A percentile compares a stretch with the other conserved stretches of the same genome.
Evolutionary conservation across 2,888 invertebrate genomes (phyloP).

Genomic region (Cheilosia vernalis): DNA sequence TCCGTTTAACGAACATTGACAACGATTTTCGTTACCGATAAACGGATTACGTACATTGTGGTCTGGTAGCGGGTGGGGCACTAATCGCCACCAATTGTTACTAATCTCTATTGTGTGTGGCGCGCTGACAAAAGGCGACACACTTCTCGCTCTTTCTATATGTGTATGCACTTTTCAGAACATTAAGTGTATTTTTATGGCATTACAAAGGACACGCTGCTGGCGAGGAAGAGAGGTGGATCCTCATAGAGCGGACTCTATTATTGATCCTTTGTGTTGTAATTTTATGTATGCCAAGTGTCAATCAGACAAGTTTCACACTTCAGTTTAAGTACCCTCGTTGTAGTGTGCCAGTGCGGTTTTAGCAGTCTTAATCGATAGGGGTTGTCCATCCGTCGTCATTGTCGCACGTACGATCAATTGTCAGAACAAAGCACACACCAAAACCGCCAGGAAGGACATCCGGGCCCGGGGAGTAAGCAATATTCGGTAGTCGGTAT

Average conservation of each 20-base stretch:
- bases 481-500: neutral
- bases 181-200: conserved; percentile 19
- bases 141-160: conserved; percentile 5
- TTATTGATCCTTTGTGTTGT: conserved; percentile 62
- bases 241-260: conserved; percentile 28
- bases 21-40: conserved; percentile 14
- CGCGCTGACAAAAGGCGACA: conserved; percentile 22
- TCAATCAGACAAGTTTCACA: conserved; percentile 57
- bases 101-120: conserved; percentile 40
- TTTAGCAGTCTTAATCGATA: conserved; percentile 40
- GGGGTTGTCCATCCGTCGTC: conserved; percentile 19
- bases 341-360: conserved; percentile 16
- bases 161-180: neutral
- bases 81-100: conserved; percentile 29
- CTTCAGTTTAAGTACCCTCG: conserved; percentile 34
- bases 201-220: conserved; percentile 24
- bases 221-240: neutral
- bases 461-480: conserved; percentile 18
- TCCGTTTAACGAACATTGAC: conserved; percentile 27
- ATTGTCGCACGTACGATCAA: conserved; percentile 7
- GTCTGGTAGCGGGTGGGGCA: conserved; percentile 3
- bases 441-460: conserved; percentile 15
- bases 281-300: conserved; percentile 53
- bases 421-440: conserved; percentile 1
- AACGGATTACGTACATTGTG: conserved; percentile 13